Percentiles rank a stretch among this genome's conserved stretches.
These are phyloP conservation scores for Drosophila antonietae DNA, from an alignment of 2,888 invertebrate genomes.

Conservation along the genomic window DNA sequence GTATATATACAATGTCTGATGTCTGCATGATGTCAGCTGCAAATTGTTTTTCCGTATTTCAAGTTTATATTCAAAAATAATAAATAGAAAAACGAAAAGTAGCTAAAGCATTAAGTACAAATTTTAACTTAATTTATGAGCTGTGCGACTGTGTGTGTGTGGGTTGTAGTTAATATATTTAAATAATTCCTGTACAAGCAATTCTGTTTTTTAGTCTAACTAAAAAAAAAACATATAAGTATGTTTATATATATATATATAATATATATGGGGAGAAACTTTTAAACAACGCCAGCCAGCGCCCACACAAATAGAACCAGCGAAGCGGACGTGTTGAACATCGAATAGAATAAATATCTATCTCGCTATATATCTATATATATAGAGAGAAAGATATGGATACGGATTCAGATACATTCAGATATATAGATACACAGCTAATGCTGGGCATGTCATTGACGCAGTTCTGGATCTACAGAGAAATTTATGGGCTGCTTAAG, in stretches of 20 bases:
- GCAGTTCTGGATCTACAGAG: slow-evolving; percentile 58
- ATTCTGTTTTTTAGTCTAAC: slow-evolving; percentile 17
- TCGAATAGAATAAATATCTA: slow-evolving; percentile 35
- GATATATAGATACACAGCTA: slow-evolving; percentile 29
- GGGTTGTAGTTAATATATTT: slow-evolving; percentile 54
- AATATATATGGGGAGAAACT: slow-evolving; percentile 32
- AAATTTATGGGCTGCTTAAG: slow-evolving; percentile 64
- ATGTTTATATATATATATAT: background rate
- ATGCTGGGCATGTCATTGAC: slow-evolving; percentile 71
- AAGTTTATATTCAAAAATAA: slow-evolving; percentile 57
- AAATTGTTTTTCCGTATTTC: slow-evolving; percentile 75
- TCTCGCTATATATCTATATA: background rate
- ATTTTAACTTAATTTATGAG: slow-evolving; percentile 67
- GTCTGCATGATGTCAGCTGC: slow-evolving; percentile 71
- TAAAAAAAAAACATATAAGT: slow-evolving; percentile 1
- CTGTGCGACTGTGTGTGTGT: slow-evolving; percentile 31
- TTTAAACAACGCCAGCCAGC: slow-evolving; percentile 53
- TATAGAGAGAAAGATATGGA: slow-evolving; percentile 8
- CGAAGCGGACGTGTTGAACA: slow-evolving; percentile 64
- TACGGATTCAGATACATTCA: slow-evolving; percentile 18
- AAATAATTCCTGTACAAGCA: slow-evolving; percentile 59
- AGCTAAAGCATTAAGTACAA: slow-evolving; percentile 31
- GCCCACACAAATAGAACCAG: slow-evolving; percentile 40
- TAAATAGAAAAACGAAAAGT: slow-evolving; percentile 12
- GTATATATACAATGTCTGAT: slow-evolving; percentile 3